A percentile compares a stretch with the other conserved stretches of the same genome.
These are phyloP conservation scores for Semibalanus balanoides DNA, from an alignment of 1,140 invertebrate genomes.

Conservation along the genomic window DNA sequence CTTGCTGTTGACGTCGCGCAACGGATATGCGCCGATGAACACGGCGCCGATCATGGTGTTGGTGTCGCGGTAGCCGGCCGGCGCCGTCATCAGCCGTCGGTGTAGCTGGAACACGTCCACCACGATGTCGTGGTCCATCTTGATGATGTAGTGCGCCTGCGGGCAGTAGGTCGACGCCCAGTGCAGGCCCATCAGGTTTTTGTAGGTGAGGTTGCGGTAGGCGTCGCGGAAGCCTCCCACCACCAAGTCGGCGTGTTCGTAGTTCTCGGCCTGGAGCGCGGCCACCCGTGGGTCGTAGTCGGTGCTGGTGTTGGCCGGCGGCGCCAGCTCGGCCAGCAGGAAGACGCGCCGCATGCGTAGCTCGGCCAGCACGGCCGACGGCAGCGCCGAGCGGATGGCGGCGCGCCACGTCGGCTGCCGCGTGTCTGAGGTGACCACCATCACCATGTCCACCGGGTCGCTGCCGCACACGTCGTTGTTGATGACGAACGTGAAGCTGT, in stretches of 20 bases:
- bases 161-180: constrained; percentile 54
- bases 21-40: too few species aligned
- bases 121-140: constrained; percentile 78
- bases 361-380: constrained; percentile 36
- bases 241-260: constrained; percentile 51
- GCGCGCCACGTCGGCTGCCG: constrained; percentile 51
- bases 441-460: constrained; percentile 29
- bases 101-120: constrained; percentile 53
- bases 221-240: constrained; percentile 65
- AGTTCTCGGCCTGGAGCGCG: constrained; percentile 43
- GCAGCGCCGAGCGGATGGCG: constrained; percentile 49
- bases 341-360: constrained; percentile 50
- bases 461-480: constrained; percentile 21
- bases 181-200: constrained; percentile 69
- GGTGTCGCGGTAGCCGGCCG: too few species aligned
- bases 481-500: constrained; percentile 19
- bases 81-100: constrained; percentile 25
- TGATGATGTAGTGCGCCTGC: constrained; percentile 53
- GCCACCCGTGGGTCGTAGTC: constrained; percentile 41
- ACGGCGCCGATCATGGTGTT: too few species aligned
- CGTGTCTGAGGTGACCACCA: constrained; percentile 59
- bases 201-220: constrained; percentile 72
- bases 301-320: constrained; percentile 41
- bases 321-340: constrained; percentile 43
- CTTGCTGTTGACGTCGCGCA: too few species aligned